phyloP scores from a whole-genome alignment of 2,888 invertebrate genomes.

The Ophion costatus region DNA sequence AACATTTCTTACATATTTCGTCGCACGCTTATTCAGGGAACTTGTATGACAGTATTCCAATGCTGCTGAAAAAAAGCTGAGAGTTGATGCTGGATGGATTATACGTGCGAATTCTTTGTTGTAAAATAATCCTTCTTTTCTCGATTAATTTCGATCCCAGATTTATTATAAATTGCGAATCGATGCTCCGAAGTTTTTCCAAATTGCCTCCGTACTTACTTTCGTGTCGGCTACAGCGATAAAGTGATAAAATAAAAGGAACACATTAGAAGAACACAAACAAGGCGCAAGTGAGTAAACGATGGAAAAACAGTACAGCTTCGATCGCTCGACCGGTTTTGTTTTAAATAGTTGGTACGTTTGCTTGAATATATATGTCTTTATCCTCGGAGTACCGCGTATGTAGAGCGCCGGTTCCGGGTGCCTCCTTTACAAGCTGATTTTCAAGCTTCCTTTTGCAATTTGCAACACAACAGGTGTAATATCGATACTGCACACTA shows the following conservation, averaged over 20 bases:
- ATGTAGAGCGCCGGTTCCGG: conserved; percentile 22
- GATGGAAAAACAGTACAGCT: conserved; percentile 26
- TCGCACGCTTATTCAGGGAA: no score
- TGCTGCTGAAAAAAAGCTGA: no score
- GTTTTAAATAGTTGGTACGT: conserved; percentile 45
- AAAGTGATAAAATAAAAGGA: conserved; percentile 14
- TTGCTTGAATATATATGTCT: conserved; percentile 12
- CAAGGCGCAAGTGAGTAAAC: conserved; percentile 19
- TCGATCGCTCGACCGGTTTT: conserved; percentile 41
- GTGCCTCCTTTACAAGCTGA: conserved; percentile 37
- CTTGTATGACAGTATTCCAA: no score
- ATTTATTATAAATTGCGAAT: conserved; percentile 37
- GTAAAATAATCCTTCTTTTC: no score
- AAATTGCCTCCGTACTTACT: conserved; percentile 32
- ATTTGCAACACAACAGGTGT: conserved; percentile 32
- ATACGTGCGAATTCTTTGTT: no score
- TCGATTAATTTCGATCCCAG: no score
- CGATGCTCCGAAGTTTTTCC: conserved; percentile 28
- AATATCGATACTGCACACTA: conserved; percentile 33
- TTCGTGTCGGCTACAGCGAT: conserved; percentile 41
- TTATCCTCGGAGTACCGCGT: background rate
- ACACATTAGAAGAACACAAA: conserved; percentile 23
- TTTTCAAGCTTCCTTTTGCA: conserved; percentile 34
- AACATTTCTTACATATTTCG: no score
- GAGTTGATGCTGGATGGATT: no score